Base-by-base conservation (phyloP, 2,797 vertebrate genomes). In the Iguana delicatissima region DNA sequence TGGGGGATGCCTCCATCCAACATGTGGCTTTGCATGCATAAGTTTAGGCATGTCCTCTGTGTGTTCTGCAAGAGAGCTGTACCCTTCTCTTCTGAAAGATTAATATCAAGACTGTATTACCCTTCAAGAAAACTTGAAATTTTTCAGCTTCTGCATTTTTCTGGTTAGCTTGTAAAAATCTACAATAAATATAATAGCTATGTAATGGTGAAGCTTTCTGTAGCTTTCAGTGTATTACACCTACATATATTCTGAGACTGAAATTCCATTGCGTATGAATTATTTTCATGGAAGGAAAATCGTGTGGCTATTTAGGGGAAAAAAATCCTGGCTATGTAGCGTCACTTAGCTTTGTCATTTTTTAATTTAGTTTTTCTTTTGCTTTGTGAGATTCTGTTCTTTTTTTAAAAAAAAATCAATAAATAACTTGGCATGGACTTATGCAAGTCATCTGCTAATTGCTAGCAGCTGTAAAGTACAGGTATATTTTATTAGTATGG, bases 391-490 rank as follows among this genome's bases (percentile, higher is more conserved):
- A 92, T 46, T 91, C 46, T 76, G 87, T 89, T 94, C 82, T 90
- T 3, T 14, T 89, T 89, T 81, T 74, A 20, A 24, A 8, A 82
- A 88, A 46, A 46, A 42, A 73, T 74, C 67, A 59, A 87, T 92
- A 90, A 93, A 93, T 96, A 96, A 92, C 95, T 94, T 91, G 69
- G 93, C 77, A 90, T 89, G 81, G 81, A 86, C 29, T 94, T 89
- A 82, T 2, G 80, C 92, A 94, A 95, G 94, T 95, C 96, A 89
- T 95, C 94, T 95, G 93, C 92, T 97, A 96, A 96, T 96, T 93
- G 93, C 91, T 95, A 96, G 94, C 97, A 97, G 97, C 96, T 97
- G 96, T 93, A 86, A 84, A 94, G 93, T 95, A 92, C 90, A 86
- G 83, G 92, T 92, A 72, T 1, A 93, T 97, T 97, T 93, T 94